Conservation (phyloP, 2,888 invertebrate genomes). For the Podotricha telesiphe region DNA sequence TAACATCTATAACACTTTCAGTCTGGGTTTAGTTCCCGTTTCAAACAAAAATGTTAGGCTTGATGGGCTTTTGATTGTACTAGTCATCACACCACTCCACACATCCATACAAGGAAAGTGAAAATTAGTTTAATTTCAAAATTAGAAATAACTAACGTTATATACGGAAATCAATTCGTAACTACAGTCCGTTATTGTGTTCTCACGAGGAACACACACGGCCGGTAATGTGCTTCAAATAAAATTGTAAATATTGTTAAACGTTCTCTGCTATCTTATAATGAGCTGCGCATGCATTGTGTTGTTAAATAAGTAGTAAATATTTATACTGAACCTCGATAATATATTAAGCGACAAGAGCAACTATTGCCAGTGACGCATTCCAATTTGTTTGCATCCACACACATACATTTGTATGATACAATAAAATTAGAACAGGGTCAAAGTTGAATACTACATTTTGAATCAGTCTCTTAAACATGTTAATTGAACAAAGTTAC, state of each 20-base stretch:
- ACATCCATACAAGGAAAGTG: too few relatives aligned
- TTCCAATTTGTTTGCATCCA: neutral
- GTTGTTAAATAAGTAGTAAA: constrained; percentile 19
- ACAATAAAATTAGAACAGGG: neutral
- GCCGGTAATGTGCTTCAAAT: neutral
- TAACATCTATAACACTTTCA: too few relatives aligned
- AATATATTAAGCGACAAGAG: constrained; percentile 14
- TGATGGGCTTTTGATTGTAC: too few relatives aligned
- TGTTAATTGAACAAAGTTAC: too few relatives aligned
- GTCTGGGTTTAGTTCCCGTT: too few relatives aligned
- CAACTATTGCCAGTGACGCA: neutral
- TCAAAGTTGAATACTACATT: neutral
- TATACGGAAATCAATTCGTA: neutral
- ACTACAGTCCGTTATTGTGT: neutral
- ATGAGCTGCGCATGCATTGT: constrained; percentile 1
- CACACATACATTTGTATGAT: neutral
- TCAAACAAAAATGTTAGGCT: too few relatives aligned
- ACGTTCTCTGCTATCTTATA: constrained; percentile 1
- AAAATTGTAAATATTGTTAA: constrained; percentile 18
- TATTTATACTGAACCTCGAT: constrained; percentile 13
- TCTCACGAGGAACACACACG: neutral
- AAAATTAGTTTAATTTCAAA: too few relatives aligned
- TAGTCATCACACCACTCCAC: too few relatives aligned
- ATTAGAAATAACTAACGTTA: neutral
- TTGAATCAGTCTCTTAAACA: neutral